Evolutionary conservation across 2,888 invertebrate species (phyloP).

Genomic region (Dusona sp.): DNA sequence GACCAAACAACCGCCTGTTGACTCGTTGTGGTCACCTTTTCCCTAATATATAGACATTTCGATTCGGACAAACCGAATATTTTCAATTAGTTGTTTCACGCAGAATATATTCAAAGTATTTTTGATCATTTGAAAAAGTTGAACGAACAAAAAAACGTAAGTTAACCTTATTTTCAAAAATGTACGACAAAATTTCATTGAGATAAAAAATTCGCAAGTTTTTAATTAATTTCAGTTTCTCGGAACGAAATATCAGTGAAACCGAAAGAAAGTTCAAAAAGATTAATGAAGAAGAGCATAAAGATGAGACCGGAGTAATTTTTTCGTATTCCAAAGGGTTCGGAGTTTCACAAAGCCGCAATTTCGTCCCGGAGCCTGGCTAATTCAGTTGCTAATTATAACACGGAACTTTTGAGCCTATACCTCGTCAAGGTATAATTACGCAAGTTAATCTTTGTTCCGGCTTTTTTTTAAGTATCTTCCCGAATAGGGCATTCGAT

Average conservation of each 20-base stretch:
- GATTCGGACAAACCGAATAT: neutral
- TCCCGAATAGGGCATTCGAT: slow-evolving; percentile 4
- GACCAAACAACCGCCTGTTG: neutral
- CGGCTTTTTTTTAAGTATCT: neutral
- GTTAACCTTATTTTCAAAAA: too few relatives aligned
- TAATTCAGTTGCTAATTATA: slow-evolving; percentile 33
- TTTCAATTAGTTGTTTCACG: neutral
- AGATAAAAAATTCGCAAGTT: slow-evolving; percentile 13
- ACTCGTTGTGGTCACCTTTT: neutral
- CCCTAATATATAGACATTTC: neutral
- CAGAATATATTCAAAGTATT: too few relatives aligned
- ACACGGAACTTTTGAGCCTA: slow-evolving; percentile 29
- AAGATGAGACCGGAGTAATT: slow-evolving; percentile 1
- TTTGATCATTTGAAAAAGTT: too few relatives aligned
- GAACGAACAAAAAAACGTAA: too few relatives aligned
- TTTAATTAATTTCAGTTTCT: slow-evolving; percentile 40
- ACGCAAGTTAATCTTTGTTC: slow-evolving; percentile 14
- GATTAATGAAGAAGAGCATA: slow-evolving; percentile 30
- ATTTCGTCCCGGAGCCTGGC: neutral
- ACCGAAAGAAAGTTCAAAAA: slow-evolving; percentile 9
- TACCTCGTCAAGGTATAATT: slow-evolving; percentile 39
- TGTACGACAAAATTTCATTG: neutral
- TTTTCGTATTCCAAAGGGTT: slow-evolving; percentile 10
- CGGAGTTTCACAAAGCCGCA: neutral
- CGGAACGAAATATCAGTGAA: neutral